Base-by-base conservation (phyloP, 2,113 vertebrate genomes). In the Marcusenius ussheri region DNA sequence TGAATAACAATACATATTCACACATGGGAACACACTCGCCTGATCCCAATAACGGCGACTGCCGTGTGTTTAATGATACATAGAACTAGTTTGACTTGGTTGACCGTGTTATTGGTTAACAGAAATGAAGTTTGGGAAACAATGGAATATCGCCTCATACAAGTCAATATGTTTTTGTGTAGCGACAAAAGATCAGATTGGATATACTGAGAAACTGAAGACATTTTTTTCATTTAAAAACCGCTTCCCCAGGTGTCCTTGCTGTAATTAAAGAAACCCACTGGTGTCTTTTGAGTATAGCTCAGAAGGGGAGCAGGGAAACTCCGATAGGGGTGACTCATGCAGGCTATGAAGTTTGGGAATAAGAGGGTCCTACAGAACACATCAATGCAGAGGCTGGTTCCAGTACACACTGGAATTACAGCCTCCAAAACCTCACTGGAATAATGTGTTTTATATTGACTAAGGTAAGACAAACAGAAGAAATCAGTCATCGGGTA, bases 251-350 rank as follows among this genome's bases (percentile, higher is more conserved):
- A 85, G 53, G 24, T 53, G 27, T 86, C 86, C 89, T 89, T 91
- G 87, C 89, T 92, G 93, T 93, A 92, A 94, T 94, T 93, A 94
- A 93, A 93, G 90, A 89, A 85, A 87, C 45, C 53, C 0, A 49
- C 90, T 93, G 89, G 91, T 87, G 47, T 66, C 56, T 42, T 15
- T 49, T 7, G 24, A 9, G 11, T 45, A 0, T 74, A 56, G 21
- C 91, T 87, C 91, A 90, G 90, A 90, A 11, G 88, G 88, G 62
- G 89, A 50, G 51, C 66, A 80, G 24, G 31, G 88, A 91, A 89
- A 90, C 89, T 50, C 89, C 89, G 84, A 91, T 91, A 85, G 85
- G 17, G n/a, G 88, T 58, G 84, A 89, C 90, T 91, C 89, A 89
- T 87, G 83, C 89, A 46, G 90, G 88, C 88, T 83, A 15, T 35